Percentiles rank a stretch among this genome's conserved stretches.
phyloP scores from a whole-genome alignment of 2,113 vertebrate genomes.

The Triplophysa dalaica region DNA sequence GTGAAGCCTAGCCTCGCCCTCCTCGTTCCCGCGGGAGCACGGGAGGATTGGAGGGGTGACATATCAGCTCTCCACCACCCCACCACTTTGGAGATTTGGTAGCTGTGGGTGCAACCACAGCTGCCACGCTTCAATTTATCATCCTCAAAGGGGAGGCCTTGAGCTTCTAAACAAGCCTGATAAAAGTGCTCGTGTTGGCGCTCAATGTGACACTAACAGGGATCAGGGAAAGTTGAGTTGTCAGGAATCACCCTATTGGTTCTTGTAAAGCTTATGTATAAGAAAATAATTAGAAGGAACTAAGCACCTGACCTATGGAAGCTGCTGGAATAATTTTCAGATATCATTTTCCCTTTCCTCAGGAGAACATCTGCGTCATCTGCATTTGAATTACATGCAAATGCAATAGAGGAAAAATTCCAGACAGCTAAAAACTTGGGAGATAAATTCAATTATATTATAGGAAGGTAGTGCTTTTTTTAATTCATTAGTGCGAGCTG shows the following conservation, averaged over 20 bases:
- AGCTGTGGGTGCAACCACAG: slow-evolving; percentile 68
- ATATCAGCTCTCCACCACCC: slow-evolving; percentile 29
- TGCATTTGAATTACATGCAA: too few species aligned
- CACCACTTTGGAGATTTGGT: slow-evolving; percentile 62
- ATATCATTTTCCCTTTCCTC: too few species aligned
- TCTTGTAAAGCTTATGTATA: not conserved
- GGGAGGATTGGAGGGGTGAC: slow-evolving; percentile 24
- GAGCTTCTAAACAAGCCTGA: slow-evolving; percentile 31
- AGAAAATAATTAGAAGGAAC: too few species aligned
- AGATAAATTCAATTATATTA: not conserved
- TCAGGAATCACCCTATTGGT: not conserved
- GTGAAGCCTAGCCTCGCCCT: slow-evolving; percentile 53
- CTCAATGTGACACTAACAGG: not conserved
- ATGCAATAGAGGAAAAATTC: not conserved
- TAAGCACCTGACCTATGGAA: too few species aligned
- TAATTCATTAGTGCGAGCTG: slow-evolving; percentile 61
- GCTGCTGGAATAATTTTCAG: too few species aligned
- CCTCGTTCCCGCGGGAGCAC: slow-evolving; percentile 27
- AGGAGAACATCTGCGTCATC: too few species aligned
- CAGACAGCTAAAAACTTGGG: not conserved
- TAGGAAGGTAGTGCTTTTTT: slow-evolving; percentile 57
- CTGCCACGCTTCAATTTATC: slow-evolving; percentile 72
- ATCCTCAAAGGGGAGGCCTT: slow-evolving; percentile 68
- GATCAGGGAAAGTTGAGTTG: not conserved
- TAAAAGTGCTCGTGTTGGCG: not conserved